A percentile compares a stretch with the other conserved stretches of the same genome.
phyloP scores from a whole-genome alignment of 2,888 invertebrate genomes.

The Vesta saturnalis region DNA sequence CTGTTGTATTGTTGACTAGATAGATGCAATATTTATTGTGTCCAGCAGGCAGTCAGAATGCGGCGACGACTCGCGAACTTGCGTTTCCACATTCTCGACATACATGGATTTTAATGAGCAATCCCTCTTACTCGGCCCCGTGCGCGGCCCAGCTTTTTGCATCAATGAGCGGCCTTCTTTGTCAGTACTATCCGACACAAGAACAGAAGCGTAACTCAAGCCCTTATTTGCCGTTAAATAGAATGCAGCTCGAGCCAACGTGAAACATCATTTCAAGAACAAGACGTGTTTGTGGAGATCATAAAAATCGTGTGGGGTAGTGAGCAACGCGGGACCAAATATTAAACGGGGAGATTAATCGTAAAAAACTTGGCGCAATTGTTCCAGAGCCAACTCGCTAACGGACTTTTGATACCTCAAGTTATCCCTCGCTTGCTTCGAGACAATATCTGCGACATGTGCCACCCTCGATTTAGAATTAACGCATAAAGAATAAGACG shows the following conservation, averaged over 20 bases:
- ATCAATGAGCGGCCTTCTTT: slow-evolving; percentile 56
- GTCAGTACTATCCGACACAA: slow-evolving; percentile 44
- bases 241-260: slow-evolving; percentile 29
- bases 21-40: slow-evolving; percentile 61
- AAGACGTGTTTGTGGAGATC: slow-evolving; percentile 39
- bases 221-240: slow-evolving; percentile 36
- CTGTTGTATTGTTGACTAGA: slow-evolving; percentile 60
- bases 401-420: slow-evolving; percentile 44
- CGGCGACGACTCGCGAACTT: slow-evolving; percentile 58
- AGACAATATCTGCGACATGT: slow-evolving; percentile 36
- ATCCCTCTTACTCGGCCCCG: slow-evolving; percentile 52
- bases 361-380: slow-evolving; percentile 43
- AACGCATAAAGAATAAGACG: slow-evolving; percentile 28
- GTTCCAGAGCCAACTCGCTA: slow-evolving; percentile 38
- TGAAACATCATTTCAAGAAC: slow-evolving; percentile 15
- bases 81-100: slow-evolving; percentile 63
- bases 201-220: slow-evolving; percentile 40
- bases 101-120: slow-evolving; percentile 62
- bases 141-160: slow-evolving; percentile 55
- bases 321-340: slow-evolving; percentile 41
- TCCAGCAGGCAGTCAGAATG: slow-evolving; percentile 61
- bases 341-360: slow-evolving; percentile 49
- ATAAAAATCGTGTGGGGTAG: slow-evolving; percentile 42
- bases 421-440: slow-evolving; percentile 35
- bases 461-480: slow-evolving; percentile 29